Evolutionary conservation across 2,888 invertebrate species (phyloP).

Genomic region (Rapana venosa): DNA sequence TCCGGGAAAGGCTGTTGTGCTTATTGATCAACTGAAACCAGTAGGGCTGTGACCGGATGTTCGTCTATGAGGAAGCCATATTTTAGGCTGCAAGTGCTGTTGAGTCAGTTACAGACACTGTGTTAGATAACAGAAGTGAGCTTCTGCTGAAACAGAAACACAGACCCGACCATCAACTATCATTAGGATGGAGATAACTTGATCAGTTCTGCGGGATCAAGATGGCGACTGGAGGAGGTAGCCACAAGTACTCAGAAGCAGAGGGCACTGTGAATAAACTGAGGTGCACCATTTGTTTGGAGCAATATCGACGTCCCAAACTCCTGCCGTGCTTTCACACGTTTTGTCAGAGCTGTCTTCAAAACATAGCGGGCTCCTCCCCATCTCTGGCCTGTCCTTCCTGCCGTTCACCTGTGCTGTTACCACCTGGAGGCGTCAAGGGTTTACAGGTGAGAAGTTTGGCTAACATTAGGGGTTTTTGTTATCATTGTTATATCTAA

Average conservation of each 20-base stretch:
- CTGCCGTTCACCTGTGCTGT: background rate
- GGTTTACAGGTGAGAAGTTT: constrained; percentile 12
- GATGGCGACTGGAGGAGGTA: constrained; percentile 21
- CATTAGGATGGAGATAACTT: too few species aligned
- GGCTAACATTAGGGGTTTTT: too few species aligned
- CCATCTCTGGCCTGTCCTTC: constrained; percentile 25
- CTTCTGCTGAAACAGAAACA: too few species aligned
- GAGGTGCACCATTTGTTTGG: constrained; percentile 28
- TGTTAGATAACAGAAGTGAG: too few species aligned
- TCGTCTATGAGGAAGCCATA: too few species aligned
- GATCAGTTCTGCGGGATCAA: background rate
- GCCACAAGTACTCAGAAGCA: background rate
- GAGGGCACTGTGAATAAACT: background rate
- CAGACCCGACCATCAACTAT: too few species aligned
- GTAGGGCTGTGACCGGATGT: too few species aligned
- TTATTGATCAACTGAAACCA: too few species aligned
- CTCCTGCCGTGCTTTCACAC: constrained; percentile 36
- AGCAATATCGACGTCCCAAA: constrained; percentile 31
- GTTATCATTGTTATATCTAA: too few species aligned
- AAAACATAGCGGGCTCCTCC: background rate
- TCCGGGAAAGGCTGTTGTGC: too few species aligned
- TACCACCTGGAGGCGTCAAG: constrained; percentile 11
- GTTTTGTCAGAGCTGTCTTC: constrained; percentile 29
- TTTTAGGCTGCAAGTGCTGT: too few species aligned
- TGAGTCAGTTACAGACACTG: too few species aligned